phyloP scores from a whole-genome alignment of 2,797 vertebrate species.

The Muraenolepis orangiensis region DNA sequence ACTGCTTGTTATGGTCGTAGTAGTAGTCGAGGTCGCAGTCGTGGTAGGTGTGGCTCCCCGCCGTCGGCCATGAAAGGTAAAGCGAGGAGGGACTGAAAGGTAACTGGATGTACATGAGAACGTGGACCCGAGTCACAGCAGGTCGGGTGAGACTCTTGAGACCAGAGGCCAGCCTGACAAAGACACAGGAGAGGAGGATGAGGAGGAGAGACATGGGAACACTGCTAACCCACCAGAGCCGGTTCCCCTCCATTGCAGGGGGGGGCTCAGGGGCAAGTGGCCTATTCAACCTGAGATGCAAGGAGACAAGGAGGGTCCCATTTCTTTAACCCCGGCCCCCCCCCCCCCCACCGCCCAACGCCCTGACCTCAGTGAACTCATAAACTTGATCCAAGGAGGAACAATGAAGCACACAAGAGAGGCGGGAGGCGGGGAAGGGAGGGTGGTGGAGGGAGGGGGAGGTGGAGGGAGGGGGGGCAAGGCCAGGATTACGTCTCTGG shows the following conservation, averaged over 20 bases:
- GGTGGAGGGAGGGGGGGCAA: slow-evolving; percentile 15
- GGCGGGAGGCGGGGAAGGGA: slow-evolving; percentile 6
- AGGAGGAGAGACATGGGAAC: slow-evolving; percentile 42
- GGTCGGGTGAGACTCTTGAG: slow-evolving; percentile 70
- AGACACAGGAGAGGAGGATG: too few species aligned
- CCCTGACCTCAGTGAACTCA: slow-evolving; percentile 47
- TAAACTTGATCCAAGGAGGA: slow-evolving; percentile 55
- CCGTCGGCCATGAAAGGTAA: slow-evolving; percentile 22
- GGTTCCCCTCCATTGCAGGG: slow-evolving; percentile 1
- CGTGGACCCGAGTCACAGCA: slow-evolving; percentile 46
- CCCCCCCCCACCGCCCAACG: slow-evolving; percentile 40
- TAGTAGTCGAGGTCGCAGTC: not conserved
- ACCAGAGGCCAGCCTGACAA: slow-evolving; percentile 75
- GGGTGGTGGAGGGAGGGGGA: slow-evolving; percentile 16
- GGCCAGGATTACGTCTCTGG: slow-evolving; percentile 62
- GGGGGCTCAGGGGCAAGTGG: slow-evolving; percentile 42
- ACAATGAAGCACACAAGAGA: slow-evolving; percentile 46
- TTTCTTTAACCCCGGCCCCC: slow-evolving; percentile 60
- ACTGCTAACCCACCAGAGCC: slow-evolving; percentile 64
- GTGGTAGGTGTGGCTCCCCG: not conserved
- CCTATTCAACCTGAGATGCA: slow-evolving; percentile 66
- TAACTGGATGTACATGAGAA: slow-evolving; percentile 29
- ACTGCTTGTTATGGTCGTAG: not conserved
- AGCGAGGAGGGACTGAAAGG: slow-evolving; percentile 34
- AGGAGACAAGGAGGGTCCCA: slow-evolving; percentile 61